A percentile compares a stretch with the other conserved stretches of the same genome.
phyloP scores from a whole-genome alignment of 2,113 vertebrate species.

The Myrmecobius fasciatus region DNA sequence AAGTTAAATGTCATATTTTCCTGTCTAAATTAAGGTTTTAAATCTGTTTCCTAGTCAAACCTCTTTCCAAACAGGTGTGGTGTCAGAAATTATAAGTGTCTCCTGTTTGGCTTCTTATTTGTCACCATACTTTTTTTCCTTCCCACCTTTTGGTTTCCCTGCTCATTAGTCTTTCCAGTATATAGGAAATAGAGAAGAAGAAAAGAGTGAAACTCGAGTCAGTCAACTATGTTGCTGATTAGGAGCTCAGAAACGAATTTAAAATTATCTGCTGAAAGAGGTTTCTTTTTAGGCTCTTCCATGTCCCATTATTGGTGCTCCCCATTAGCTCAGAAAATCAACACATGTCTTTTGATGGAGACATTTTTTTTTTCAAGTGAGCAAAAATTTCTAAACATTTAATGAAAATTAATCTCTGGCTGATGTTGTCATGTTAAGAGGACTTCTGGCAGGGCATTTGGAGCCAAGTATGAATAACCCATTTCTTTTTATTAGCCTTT shows the following conservation, averaged over 20 bases:
- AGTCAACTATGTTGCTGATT: slow-evolving; percentile 61
- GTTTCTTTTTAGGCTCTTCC: slow-evolving; percentile 46
- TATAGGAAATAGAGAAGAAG: slow-evolving; percentile 50
- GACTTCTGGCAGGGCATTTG: slow-evolving; percentile 45
- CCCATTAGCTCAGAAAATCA: slow-evolving; percentile 67
- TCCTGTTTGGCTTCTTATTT: neutral
- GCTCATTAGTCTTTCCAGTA: slow-evolving; percentile 63
- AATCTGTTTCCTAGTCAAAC: neutral
- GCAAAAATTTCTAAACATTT: slow-evolving; percentile 77
- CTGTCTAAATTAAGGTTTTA: slow-evolving; percentile 33
- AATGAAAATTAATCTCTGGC: slow-evolving; percentile 52
- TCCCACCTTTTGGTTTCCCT: slow-evolving; percentile 11
- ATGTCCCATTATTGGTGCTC: slow-evolving; percentile 42
- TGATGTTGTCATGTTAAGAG: slow-evolving; percentile 58
- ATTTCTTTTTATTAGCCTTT: slow-evolving; percentile 45
- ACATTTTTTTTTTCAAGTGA: slow-evolving; percentile 69
- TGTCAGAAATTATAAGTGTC: slow-evolving; percentile 28
- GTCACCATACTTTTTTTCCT: neutral
- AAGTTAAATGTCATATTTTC: neutral
- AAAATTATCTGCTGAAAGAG: slow-evolving; percentile 55
- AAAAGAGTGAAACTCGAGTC: slow-evolving; percentile 50
- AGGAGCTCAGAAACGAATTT: slow-evolving; percentile 62
- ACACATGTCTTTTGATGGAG: slow-evolving; percentile 65
- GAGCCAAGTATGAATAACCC: slow-evolving; percentile 29
- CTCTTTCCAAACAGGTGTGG: slow-evolving; percentile 25